phyloP scores from a whole-genome alignment of 2,113 vertebrate genomes.

The Gavialis gangeticus region DNA sequence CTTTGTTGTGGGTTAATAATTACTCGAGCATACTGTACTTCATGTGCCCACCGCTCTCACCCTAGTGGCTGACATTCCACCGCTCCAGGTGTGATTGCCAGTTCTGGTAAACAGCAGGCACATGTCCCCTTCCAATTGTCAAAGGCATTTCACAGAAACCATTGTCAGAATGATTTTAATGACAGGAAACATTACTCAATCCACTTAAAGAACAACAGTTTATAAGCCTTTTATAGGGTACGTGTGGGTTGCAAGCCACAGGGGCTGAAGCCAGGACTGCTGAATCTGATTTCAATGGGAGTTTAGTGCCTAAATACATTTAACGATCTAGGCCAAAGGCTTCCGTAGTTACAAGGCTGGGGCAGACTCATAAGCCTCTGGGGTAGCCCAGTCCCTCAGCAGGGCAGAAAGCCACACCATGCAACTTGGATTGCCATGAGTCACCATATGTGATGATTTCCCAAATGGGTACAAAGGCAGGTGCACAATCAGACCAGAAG shows the following conservation, averaged over 20 bases:
- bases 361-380: neutral
- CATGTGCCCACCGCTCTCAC: conserved; percentile 1
- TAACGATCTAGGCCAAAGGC: neutral
- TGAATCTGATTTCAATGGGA: neutral
- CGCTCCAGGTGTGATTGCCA: conserved; percentile 20
- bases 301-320: neutral
- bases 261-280: neutral
- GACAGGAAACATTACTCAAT: neutral
- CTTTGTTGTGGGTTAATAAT: conserved; percentile 52
- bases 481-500: neutral
- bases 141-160: neutral
- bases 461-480: neutral
- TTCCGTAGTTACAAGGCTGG: neutral
- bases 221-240: neutral
- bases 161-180: neutral
- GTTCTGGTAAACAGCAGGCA: neutral
- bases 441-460: fast-evolving
- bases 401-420: neutral
- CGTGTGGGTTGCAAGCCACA: neutral
- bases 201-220: neutral
- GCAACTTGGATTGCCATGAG: neutral
- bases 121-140: conserved; percentile 13
- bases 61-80: neutral
- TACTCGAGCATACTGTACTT: neutral
- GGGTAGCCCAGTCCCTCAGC: fast-evolving